Evolutionary conservation across 1,140 invertebrate species (phyloP).

Genomic region (Drosophila malerkotliana): DNA sequence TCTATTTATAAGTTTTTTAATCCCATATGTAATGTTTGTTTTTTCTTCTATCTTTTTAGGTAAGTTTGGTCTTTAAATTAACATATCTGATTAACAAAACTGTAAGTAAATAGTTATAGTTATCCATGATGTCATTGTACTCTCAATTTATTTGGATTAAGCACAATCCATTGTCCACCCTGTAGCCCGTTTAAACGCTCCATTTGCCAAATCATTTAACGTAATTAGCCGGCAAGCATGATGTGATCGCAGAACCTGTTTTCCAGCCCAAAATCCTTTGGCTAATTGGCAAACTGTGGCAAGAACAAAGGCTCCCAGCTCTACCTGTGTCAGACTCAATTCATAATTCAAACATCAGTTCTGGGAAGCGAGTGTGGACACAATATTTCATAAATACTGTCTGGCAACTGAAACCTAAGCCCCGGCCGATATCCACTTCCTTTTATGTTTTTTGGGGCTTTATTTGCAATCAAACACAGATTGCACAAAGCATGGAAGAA

Average conservation of each 20-base stretch:
- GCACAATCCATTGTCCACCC: constrained; percentile 7
- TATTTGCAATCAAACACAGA: constrained; percentile 75
- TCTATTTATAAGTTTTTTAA: constrained; percentile 6
- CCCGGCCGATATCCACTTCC: constrained; percentile 13
- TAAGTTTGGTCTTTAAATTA: constrained; percentile 43
- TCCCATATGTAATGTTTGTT: not conserved
- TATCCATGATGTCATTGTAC: constrained; percentile 6
- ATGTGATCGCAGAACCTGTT: constrained; percentile 49
- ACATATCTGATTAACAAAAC: not conserved
- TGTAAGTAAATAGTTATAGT: constrained; percentile 34
- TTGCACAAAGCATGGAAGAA: constrained; percentile 55
- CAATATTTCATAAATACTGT: constrained; percentile 53
- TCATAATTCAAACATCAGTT: constrained; percentile 65
- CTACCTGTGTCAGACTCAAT: constrained; percentile 36
- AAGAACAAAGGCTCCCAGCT: constrained; percentile 33
- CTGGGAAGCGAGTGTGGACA: constrained; percentile 53
- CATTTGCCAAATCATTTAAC: constrained; percentile 61
- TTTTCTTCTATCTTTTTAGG: constrained; percentile 42
- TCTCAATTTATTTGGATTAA: constrained; percentile 11
- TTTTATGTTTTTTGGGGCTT: constrained; percentile 25
- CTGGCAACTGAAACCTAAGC: constrained; percentile 29
- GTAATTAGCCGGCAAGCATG: constrained; percentile 42
- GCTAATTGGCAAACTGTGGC: constrained; percentile 46
- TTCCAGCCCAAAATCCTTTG: constrained; percentile 43
- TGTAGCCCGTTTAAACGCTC: not conserved